Evolutionary conservation across 2,797 vertebrate genomes (phyloP).

Genomic region (Anguilla pacifica): DNA sequence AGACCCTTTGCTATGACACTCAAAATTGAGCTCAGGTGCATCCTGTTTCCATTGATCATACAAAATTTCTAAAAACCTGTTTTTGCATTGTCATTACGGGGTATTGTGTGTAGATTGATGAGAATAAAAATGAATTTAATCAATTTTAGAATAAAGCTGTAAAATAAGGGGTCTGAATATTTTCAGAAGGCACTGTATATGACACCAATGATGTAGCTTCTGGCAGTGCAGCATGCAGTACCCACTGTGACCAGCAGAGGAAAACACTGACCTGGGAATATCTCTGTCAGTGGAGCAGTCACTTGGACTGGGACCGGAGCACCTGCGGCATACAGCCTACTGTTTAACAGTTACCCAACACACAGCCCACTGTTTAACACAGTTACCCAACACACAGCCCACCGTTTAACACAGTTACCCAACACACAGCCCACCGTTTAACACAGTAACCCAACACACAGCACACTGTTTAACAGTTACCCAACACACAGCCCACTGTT

Average conservation of each 20-base stretch:
- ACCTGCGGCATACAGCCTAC: constrained; percentile 65
- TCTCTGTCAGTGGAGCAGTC: constrained; percentile 71
- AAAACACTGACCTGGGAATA: constrained; percentile 75
- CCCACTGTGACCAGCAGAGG: constrained; percentile 59
- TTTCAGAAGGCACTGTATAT: too few relatives aligned
- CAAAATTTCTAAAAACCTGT: too few relatives aligned
- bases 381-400: background rate
- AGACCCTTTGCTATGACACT: constrained; percentile 16
- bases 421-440: background rate
- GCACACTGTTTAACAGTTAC: background rate
- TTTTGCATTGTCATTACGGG: too few relatives aligned
- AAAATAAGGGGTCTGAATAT: too few relatives aligned
- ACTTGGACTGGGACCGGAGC: constrained; percentile 76
- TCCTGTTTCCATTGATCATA: background rate
- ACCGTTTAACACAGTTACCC: background rate
- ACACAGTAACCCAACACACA: background rate
- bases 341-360: background rate
- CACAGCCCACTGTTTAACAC: too few relatives aligned
- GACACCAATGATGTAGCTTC: background rate
- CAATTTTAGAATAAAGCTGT: too few relatives aligned
- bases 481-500: background rate
- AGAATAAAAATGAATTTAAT: too few relatives aligned
- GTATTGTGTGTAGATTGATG: too few relatives aligned
- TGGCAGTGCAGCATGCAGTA: background rate
- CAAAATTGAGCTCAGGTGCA: background rate